Base-by-base conservation (phyloP, 2,888 invertebrate genomes). In the Bombylius discolor region DNA sequence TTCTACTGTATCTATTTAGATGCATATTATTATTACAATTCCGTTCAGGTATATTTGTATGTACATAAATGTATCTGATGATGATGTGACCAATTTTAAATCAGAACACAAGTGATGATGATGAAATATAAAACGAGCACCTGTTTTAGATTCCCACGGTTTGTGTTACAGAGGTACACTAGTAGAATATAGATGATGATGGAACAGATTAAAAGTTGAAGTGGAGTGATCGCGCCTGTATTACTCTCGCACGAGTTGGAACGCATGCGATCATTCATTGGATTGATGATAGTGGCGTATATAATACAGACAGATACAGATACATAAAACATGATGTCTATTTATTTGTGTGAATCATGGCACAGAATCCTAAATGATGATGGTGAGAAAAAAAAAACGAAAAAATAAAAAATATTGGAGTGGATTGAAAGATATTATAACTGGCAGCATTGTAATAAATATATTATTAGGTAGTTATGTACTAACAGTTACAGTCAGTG, bases 231-330 rank as follows among this genome's bases (percentile, higher is more conserved):
- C 56, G 58, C 59, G 59, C 59, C 59, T 60, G 60, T 59, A 55
- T 53, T 57, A 61, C 58, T 53, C 57, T 58, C 63, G 63, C 63
- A 63, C 63, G 62, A 63, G 63, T 63, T 63, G 63, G 60, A 62
- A 61, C 62, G 63, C 60, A 63, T 60, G 61, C 63, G 59, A 62
- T 62, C 59, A 42, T 11, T 42, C 39, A 42, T 42, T 42, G 1
- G 6, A 4, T 7, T 36, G 34, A 36, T 36, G 34, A 36, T 42
- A 4, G 11, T 42, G 39, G 39, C 1, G 1, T 42, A 42, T 11
- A 23, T 23, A 23, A 23, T 23, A 23, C 23, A 23, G 23, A 23
- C 23, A 23, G 23, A 23, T 23, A 23, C 23, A 23, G 23, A 23
- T 23, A 23, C 23, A 23, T 23, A 1, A 23, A 23, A 23, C 23